Evolutionary conservation across 23 tunicate genomes (phyloP).

Genomic region (Halocynthia roretzi): DNA sequence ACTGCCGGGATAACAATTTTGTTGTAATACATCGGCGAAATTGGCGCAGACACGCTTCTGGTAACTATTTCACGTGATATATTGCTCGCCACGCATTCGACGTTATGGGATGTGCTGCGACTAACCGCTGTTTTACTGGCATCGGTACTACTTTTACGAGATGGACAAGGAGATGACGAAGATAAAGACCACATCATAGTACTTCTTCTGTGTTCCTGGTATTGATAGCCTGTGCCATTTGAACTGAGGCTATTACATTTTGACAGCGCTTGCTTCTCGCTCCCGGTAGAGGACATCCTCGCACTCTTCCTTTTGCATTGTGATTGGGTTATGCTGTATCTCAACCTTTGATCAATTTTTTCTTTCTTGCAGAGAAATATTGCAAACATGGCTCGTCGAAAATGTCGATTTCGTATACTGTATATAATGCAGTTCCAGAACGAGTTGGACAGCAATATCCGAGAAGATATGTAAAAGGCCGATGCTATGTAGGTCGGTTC

Average conservation of each 20-base stretch:
- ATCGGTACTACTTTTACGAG: constrained; percentile 18
- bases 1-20: no score
- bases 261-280: constrained; percentile 18
- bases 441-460: constrained; percentile 72
- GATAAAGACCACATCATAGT: constrained; percentile 24
- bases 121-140: no score
- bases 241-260: constrained; percentile 13
- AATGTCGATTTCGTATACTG: constrained; percentile 68
- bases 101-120: no score
- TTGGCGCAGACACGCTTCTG: no score
- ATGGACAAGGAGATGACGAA: constrained; percentile 6
- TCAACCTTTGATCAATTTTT: constrained; percentile 21
- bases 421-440: constrained; percentile 94
- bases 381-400: constrained; percentile 65
- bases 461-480: constrained; percentile 33
- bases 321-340: constrained; percentile 14
- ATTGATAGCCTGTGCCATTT: constrained; percentile 2
- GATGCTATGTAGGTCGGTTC: constrained; percentile 8
- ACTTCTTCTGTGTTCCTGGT: constrained; percentile 9
- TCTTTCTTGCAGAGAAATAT: constrained; percentile 53
- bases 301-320: constrained; percentile 10
- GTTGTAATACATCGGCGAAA: no score
- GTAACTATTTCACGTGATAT: no score
- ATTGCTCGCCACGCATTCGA: no score
- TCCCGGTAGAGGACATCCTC: constrained; percentile 7